Percentiles rank a stretch among this genome's conserved stretches.
Conservation (phyloP, 1,140 invertebrate genomes). For the Gonioctena quinquepunctata region DNA sequence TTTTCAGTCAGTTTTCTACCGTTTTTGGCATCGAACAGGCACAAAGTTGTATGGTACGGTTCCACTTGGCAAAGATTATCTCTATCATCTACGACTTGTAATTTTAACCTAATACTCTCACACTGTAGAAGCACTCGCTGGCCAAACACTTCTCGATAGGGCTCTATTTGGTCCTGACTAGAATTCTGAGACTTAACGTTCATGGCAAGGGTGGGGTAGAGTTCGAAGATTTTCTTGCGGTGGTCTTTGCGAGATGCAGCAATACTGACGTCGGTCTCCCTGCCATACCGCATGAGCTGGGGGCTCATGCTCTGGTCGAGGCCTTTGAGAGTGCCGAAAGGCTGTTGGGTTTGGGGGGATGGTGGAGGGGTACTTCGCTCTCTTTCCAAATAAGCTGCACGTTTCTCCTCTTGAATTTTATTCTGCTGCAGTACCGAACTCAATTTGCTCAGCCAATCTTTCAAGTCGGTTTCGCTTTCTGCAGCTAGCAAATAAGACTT, state of each 20-base stretch:
- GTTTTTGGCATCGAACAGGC: slow-evolving; percentile 83
- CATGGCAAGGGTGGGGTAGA: slow-evolving; percentile 45
- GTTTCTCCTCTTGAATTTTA: slow-evolving; percentile 73
- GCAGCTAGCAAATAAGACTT: slow-evolving; percentile 85
- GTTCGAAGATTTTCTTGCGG: slow-evolving; percentile 70
- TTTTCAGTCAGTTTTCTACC: slow-evolving; percentile 90
- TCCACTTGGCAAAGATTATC: slow-evolving; percentile 84
- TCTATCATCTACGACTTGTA: slow-evolving; percentile 81
- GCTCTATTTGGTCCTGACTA: slow-evolving; percentile 59
- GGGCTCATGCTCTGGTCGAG: slow-evolving; percentile 90
- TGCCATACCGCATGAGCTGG: slow-evolving; percentile 83
- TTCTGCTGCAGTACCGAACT: slow-evolving; percentile 75
- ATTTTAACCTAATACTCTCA: slow-evolving; percentile 75
- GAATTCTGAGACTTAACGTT: slow-evolving; percentile 41
- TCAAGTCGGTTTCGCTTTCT: slow-evolving; percentile 82
- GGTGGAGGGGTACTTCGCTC: slow-evolving; percentile 62
- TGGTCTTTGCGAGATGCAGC: slow-evolving; percentile 77
- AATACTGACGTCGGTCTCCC: slow-evolving; percentile 87
- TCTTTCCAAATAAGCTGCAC: slow-evolving; percentile 66
- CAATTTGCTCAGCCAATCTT: slow-evolving; percentile 80
- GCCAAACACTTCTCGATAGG: slow-evolving; percentile 83
- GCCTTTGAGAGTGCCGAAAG: slow-evolving; percentile 78
- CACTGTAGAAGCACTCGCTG: slow-evolving; percentile 82
- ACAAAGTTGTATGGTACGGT: slow-evolving; percentile 86
- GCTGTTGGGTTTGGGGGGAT: slow-evolving; percentile 58